Evolutionary conservation across 2,888 invertebrate genomes (phyloP).

Genomic region (Zelleria hepariella): DNA sequence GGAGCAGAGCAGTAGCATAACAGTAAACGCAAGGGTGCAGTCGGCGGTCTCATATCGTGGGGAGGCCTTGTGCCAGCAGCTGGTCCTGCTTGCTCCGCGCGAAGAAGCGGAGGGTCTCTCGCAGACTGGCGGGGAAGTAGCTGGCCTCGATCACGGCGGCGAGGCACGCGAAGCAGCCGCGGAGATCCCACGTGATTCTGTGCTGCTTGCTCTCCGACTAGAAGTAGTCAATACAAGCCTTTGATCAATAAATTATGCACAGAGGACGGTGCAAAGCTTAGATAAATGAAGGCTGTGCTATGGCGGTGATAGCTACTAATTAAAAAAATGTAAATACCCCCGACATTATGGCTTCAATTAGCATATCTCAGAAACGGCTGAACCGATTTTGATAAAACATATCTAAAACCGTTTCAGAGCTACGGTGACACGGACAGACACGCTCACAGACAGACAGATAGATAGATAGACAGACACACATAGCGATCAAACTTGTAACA

Average conservation of each 20-base stretch:
- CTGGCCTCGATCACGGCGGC: slow-evolving; percentile 26
- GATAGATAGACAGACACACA: no score
- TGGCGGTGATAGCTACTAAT: not conserved
- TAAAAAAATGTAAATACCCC: not conserved
- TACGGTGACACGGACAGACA: no score
- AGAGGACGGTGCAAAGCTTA: not conserved
- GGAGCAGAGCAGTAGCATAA: no score
- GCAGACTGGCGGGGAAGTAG: slow-evolving; percentile 37
- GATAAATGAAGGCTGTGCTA: not conserved
- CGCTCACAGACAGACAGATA: no score
- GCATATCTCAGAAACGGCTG: no score
- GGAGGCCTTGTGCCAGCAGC: not conserved
- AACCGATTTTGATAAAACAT: no score
- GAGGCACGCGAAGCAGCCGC: slow-evolving; percentile 73
- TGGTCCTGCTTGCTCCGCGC: slow-evolving; percentile 23
- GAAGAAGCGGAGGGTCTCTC: slow-evolving; percentile 51
- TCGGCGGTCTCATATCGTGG: not conserved
- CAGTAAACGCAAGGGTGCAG: no score
- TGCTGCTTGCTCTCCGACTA: slow-evolving; percentile 79
- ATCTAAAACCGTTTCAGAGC: no score
- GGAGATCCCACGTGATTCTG: slow-evolving; percentile 74
- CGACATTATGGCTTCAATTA: not conserved
- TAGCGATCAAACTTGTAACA: no score
- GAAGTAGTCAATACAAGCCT: slow-evolving; percentile 7
- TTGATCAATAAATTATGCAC: not conserved